phyloP scores from a whole-genome alignment of 2,888 invertebrate genomes.

The Oscheius sp. region DNA sequence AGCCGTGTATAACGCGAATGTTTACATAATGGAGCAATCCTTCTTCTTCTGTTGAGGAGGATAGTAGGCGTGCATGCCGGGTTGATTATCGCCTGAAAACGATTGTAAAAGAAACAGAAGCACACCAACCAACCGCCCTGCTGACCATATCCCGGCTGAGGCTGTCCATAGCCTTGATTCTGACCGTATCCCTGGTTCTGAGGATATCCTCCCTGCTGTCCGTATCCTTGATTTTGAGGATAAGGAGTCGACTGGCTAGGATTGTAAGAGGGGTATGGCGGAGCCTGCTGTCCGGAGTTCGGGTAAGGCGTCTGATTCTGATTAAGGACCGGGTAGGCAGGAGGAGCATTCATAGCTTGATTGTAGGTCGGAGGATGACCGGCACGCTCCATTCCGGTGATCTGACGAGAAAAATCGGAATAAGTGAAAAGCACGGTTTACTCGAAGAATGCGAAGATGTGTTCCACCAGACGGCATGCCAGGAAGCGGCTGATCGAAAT shows the following conservation, averaged over 20 bases:
- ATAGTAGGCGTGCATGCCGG: slow-evolving; percentile 62
- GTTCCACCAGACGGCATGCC: slow-evolving; percentile 70
- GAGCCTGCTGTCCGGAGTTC: slow-evolving; percentile 42
- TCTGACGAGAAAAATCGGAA: not conserved
- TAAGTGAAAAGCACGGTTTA: slow-evolving; percentile 31
- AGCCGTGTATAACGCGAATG: too few species aligned
- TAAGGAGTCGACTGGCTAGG: slow-evolving; percentile 48
- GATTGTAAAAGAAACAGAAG: not conserved
- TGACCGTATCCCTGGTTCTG: slow-evolving; percentile 4
- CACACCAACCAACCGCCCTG: slow-evolving; percentile 3
- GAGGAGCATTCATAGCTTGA: slow-evolving; percentile 41
- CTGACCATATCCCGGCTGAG: not conserved
- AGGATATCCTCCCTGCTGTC: slow-evolving; percentile 12
- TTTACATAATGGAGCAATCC: slow-evolving; percentile 32
- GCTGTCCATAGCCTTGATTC: slow-evolving; percentile 6
- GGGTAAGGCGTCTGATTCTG: slow-evolving; percentile 17
- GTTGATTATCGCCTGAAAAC: slow-evolving; percentile 19
- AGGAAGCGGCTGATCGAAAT: slow-evolving; percentile 71
- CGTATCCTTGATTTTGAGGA: slow-evolving; percentile 23
- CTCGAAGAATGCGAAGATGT: slow-evolving; percentile 67
- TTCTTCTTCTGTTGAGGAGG: slow-evolving; percentile 70
- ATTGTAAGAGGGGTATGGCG: slow-evolving; percentile 58
- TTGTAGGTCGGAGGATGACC: slow-evolving; percentile 50
- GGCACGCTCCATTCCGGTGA: slow-evolving; percentile 47
- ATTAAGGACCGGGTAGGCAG: slow-evolving; percentile 51